Conservation (phyloP, 2,797 vertebrate genomes). For the Rhynchonycteris naso region DNA sequence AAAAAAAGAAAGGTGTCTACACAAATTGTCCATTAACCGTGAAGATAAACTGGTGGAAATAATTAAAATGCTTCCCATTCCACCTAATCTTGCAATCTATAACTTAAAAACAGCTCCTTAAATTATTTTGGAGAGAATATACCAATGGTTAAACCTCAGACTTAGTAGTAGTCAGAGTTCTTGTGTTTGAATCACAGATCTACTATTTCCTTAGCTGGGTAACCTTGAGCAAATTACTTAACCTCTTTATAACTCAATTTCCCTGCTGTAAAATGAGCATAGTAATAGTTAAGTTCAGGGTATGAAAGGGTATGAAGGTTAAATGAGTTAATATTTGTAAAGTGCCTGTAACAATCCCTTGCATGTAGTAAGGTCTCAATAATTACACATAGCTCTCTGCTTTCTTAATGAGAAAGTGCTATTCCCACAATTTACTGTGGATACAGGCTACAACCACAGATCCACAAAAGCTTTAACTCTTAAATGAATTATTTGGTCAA, state of each 20-base stretch:
- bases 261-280: neutral
- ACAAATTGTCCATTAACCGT: neutral
- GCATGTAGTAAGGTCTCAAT: neutral
- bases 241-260: neutral
- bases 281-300: no score
- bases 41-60: neutral
- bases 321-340: neutral
- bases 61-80: neutral
- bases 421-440: neutral
- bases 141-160: neutral
- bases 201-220: neutral
- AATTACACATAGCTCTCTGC: neutral
- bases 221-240: neutral
- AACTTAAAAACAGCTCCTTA: neutral
- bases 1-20: neutral
- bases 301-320: neutral
- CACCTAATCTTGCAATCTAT: neutral
- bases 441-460: neutral
- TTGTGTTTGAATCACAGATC: neutral
- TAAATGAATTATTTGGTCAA: constrained; percentile 22
- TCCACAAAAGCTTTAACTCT: neutral
- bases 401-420: neutral
- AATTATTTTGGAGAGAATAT: neutral
- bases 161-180: neutral
- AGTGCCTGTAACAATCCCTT: neutral